Percentiles rank a stretch among this genome's conserved stretches.
These are phyloP conservation scores for Myodes glareolus DNA, from an alignment of 2,113 vertebrate species.

Conservation along the genomic window DNA sequence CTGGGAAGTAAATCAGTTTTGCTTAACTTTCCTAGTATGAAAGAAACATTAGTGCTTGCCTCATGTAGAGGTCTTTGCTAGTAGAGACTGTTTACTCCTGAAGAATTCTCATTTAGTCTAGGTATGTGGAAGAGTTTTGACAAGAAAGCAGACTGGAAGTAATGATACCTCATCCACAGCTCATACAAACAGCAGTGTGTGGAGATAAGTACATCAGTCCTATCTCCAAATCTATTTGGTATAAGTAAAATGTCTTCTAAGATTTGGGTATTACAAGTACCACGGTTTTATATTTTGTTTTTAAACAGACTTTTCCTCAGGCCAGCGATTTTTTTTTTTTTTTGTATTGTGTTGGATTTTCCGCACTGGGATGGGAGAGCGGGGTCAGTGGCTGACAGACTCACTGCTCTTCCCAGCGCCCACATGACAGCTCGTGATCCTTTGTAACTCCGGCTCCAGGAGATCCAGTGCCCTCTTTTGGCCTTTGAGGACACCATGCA, in stretches of 20 bases:
- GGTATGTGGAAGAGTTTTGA: background rate
- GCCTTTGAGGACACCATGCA: background rate
- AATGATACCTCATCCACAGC: background rate
- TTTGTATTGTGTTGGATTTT: slow-evolving; percentile 28
- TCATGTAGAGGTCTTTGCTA: background rate
- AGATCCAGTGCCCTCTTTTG: background rate
- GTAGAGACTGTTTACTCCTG: background rate
- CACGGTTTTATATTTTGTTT: background rate
- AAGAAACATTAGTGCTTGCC: background rate
- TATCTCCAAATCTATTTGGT: background rate
- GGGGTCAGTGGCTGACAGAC: background rate
- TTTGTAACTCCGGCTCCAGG: background rate
- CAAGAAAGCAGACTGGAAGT: slow-evolving; percentile 19
- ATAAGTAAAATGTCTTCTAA: slow-evolving; percentile 10
- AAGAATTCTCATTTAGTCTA: background rate
- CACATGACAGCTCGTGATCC: background rate
- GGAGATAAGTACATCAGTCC: background rate
- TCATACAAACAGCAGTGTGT: background rate
- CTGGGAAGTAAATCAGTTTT: background rate
- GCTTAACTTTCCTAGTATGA: background rate
- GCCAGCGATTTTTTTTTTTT: background rate
- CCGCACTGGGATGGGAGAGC: background rate
- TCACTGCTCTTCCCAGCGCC: background rate
- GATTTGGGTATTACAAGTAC: background rate
- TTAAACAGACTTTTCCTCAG: slow-evolving; percentile 22